These are phyloP conservation scores for Sebastes aleutianus DNA, from an alignment of 2,797 vertebrate species.

Conservation along the genomic window DNA sequence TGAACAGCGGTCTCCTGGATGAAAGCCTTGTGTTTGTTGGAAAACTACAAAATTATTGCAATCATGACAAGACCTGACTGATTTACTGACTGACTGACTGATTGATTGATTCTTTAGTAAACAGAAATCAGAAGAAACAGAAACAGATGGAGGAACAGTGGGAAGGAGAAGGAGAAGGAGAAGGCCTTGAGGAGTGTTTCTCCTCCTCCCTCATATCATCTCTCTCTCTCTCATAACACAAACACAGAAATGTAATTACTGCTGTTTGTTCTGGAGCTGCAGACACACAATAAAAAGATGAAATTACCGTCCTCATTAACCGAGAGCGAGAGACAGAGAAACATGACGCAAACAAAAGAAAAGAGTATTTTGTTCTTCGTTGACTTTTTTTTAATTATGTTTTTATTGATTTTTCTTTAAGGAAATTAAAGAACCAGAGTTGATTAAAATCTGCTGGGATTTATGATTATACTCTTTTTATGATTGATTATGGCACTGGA, in stretches of 20 bases:
- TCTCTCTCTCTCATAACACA: background rate
- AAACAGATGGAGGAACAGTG: background rate
- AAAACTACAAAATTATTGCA: no score
- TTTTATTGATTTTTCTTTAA: background rate
- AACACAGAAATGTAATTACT: conserved; percentile 36
- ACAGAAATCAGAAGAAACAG: background rate
- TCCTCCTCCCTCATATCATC: background rate
- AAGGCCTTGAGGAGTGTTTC: no score
- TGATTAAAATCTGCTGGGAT: background rate
- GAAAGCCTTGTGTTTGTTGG: no score
- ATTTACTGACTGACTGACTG: no score
- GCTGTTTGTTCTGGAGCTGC: conserved; percentile 37
- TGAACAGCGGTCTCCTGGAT: no score
- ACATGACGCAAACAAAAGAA: background rate
- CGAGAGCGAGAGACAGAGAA: background rate
- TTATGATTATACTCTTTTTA: background rate
- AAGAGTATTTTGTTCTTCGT: background rate
- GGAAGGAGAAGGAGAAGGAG: background rate
- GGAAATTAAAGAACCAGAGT: background rate
- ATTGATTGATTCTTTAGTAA: background rate
- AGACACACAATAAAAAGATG: conserved; percentile 8
- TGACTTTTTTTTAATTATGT: background rate
- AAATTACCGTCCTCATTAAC: conserved; percentile 16
- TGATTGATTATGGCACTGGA: background rate
- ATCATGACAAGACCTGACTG: no score